A percentile compares a stretch with the other conserved stretches of the same genome.
These are phyloP conservation scores for Riparia riparia DNA, from an alignment of 2,113 vertebrate species.

Conservation along the genomic window DNA sequence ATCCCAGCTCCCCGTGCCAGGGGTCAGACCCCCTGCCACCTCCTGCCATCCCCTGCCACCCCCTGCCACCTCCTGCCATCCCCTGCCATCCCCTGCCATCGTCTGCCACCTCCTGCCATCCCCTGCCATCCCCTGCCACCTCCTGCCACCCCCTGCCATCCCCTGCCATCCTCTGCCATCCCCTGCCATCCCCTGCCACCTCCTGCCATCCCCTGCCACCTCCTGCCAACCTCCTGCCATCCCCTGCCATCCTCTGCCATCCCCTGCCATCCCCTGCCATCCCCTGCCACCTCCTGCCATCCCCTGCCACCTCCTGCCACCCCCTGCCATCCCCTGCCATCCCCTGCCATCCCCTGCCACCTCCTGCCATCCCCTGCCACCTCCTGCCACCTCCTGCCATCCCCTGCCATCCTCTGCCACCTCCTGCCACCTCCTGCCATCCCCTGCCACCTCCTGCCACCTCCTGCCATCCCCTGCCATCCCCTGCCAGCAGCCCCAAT, in stretches of 20 bases:
- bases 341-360: background rate
- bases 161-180: background rate
- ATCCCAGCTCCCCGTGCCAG: no score
- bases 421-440: background rate
- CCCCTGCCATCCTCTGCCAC: background rate
- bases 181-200: background rate
- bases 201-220: background rate
- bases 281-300: background rate
- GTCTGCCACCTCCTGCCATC: no score
- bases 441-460: background rate
- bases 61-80: no score
- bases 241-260: background rate
- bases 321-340: background rate
- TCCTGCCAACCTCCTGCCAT: background rate
- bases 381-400: background rate
- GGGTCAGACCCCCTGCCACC: background rate
- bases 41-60: background rate
- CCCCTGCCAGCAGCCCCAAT: background rate
- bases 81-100: background rate
- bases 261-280: background rate
- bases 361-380: background rate
- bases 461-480: background rate
- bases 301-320: background rate
- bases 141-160: no score
- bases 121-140: background rate